Base-by-base conservation (phyloP, 2,797 vertebrate species). In the Erithacus rubecula region DNA sequence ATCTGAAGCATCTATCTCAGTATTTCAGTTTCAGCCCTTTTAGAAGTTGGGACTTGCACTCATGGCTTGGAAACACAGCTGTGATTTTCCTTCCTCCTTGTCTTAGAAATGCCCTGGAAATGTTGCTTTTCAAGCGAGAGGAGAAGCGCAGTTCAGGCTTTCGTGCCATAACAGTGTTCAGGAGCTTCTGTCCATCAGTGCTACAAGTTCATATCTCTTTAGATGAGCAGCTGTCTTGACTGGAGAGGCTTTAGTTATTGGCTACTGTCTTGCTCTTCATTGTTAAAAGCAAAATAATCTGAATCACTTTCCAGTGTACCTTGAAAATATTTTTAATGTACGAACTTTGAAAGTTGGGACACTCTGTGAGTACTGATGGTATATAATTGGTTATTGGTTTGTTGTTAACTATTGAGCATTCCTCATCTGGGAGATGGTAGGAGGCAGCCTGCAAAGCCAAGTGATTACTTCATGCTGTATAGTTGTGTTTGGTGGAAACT, bases 41-140 rank as follows among this genome's bases (percentile, higher is more conserved):
- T 34, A 49, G 22, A 78, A 68, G 27, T 58, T 16, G 41, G 49
- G 18, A 62, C 26, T 27, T 87, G 37, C 10, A 16, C 13, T 41
- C 21, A 19, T 53, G 32, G 8, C 44, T 72, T 71, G 43, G 70
- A 78, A 69, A 63, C 32, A 49, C 24, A 65, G 18, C 51, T 65
- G 2, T 58, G 41, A 43, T 78, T 67, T 65, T 69, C 23, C 32
- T 74, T 83, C 19, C 6, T 26, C 20, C 14, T 79, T 76, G n/a
- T 88, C 71, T 76, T 46, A 44, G 59, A 67, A 81, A 24, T 55
- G 29, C 44, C 9, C 30, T 79, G 39, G 34, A 90, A 86, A 62
- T 5, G 5, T 47, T 79, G 51, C 17, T 44, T 29, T 84, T 89
- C 0, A 0, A 10, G 8, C 1, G 5, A 75, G 43, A 64, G 15